Conservation (phyloP, 2,113 vertebrate species). For the Panthera leo region DNA sequence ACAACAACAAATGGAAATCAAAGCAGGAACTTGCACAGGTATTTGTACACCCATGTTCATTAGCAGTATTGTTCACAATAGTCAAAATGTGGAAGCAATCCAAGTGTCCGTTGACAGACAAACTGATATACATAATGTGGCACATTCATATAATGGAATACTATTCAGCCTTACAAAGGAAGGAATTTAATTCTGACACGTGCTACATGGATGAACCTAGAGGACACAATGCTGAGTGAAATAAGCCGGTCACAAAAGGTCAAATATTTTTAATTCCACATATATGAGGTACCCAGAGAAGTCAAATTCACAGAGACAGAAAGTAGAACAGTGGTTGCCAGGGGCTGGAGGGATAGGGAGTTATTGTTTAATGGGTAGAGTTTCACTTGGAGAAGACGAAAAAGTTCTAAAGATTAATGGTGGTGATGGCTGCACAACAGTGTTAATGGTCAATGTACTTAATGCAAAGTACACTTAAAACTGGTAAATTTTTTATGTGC, state of each 20-base stretch:
- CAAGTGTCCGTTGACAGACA: neutral
- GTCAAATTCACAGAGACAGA: neutral
- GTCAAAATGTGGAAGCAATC: neutral
- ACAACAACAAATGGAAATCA: neutral
- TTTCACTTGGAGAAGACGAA: neutral
- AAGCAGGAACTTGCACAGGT: neutral
- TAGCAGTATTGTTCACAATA: neutral
- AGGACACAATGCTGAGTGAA: neutral
- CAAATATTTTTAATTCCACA: neutral
- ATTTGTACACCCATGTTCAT: neutral
- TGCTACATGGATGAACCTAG: neutral
- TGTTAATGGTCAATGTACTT: neutral
- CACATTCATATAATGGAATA: neutral
- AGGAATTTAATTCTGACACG: neutral
- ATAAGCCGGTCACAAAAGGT: neutral
- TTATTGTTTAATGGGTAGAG: neutral
- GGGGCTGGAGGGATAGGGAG: neutral
- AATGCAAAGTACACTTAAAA: neutral
- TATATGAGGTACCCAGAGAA: neutral
- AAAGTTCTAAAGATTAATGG: neutral
- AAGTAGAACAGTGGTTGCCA: neutral
- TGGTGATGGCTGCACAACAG: neutral
- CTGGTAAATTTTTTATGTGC: neutral
- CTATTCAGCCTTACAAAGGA: neutral
- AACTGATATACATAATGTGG: neutral